Percentiles rank a stretch among this genome's conserved stretches.
Evolutionary conservation across 2,888 invertebrate genomes (phyloP).

Genomic region (Hofmannophila pseudospretella): DNA sequence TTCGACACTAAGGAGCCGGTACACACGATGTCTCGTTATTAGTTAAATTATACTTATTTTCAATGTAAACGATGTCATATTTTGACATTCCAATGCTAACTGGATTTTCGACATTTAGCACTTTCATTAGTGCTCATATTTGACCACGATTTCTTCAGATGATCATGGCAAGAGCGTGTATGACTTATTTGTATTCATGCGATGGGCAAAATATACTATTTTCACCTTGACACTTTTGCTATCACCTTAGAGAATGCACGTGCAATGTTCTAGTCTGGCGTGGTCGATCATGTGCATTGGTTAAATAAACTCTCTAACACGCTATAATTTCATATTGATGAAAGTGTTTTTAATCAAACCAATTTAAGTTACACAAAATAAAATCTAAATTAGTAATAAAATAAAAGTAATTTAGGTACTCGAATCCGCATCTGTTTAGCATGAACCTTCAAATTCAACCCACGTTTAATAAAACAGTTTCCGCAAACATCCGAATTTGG

Average conservation of each 20-base stretch:
- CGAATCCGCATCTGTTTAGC: no score
- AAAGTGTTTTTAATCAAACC: no score
- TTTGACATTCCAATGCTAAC: conserved; percentile 9
- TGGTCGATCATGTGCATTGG: no score
- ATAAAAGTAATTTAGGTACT: no score
- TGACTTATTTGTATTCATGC: conserved; percentile 27
- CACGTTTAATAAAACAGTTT: conserved; percentile 32
- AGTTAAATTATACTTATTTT: background rate
- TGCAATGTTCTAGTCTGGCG: conserved; percentile 11
- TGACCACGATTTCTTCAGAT: conserved; percentile 46
- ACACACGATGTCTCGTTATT: background rate
- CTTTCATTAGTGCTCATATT: conserved; percentile 30
- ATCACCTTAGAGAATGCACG: conserved; percentile 14
- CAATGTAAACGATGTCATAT: conserved; percentile 1
- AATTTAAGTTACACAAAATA: no score
- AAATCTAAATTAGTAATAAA: no score
- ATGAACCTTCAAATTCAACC: conserved; percentile 15
- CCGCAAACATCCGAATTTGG: conserved; percentile 37
- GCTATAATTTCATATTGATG: no score
- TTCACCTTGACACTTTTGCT: conserved; percentile 26
- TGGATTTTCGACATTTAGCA: conserved; percentile 26
- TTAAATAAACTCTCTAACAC: no score
- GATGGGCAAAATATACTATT: conserved; percentile 23
- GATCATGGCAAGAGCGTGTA: conserved; percentile 31
- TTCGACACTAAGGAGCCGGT: no score